phyloP scores from a whole-genome alignment of 2,113 vertebrate genomes.

The Propithecus coquereli region DNA sequence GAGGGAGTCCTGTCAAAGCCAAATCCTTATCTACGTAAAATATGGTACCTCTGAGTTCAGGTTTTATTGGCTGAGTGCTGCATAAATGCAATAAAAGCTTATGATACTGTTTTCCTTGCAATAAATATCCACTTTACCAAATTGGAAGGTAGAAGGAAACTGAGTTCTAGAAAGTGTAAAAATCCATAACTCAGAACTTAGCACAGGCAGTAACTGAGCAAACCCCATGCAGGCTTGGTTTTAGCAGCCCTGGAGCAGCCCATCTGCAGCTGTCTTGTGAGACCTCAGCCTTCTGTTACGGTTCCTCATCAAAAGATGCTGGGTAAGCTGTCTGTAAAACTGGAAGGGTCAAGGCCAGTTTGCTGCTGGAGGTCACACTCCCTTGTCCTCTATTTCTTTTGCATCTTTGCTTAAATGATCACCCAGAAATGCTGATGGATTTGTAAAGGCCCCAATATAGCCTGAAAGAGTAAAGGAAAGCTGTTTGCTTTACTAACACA shows the following conservation, averaged over 20 bases:
- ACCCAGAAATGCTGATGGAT: not conserved
- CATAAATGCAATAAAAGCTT: slow-evolving; percentile 48
- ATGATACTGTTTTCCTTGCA: slow-evolving; percentile 50
- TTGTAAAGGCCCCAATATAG: not conserved
- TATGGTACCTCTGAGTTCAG: slow-evolving; percentile 32
- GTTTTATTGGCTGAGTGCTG: not conserved
- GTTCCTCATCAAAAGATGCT: not conserved
- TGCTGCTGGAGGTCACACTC: not conserved
- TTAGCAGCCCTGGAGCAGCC: not conserved
- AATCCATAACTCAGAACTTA: not conserved
- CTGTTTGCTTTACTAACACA: not conserved
- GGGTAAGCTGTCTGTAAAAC: no score
- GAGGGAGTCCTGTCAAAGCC: slow-evolving; percentile 19
- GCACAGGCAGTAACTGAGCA: not conserved
- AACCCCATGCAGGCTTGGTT: rapidly evolving
- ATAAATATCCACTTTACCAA: slow-evolving; percentile 57
- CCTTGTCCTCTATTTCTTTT: not conserved
- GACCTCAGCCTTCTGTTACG: not conserved
- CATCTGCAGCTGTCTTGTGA: not conserved
- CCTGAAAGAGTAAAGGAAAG: not conserved
- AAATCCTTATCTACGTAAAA: slow-evolving; percentile 27
- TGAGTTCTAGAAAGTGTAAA: not conserved
- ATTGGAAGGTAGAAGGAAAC: slow-evolving; percentile 30
- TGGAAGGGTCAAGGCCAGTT: not conserved
- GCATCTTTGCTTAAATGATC: not conserved